Evolutionary conservation across 2,113 vertebrate species (phyloP).

Genomic region (Pygoscelis adeliae): DNA sequence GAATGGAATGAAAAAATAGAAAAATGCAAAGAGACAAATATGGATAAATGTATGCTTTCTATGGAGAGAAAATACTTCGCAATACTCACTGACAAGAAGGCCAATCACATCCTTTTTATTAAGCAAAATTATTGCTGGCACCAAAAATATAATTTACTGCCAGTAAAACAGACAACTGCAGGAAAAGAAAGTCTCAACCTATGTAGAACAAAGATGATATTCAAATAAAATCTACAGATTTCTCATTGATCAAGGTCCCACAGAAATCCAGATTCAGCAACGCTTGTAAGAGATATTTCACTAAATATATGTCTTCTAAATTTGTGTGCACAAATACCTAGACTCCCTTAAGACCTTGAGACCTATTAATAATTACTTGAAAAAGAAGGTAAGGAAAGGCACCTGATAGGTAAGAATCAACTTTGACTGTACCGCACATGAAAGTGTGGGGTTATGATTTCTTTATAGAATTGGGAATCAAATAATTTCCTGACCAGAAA

Average conservation of each 20-base stretch:
- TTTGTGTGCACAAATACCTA: neutral
- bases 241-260: neutral
- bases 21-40: neutral
- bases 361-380: neutral
- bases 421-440: neutral
- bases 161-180: neutral
- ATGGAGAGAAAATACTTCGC: neutral
- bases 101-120: neutral
- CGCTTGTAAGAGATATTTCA: neutral
- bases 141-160: neutral
- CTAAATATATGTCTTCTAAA: neutral
- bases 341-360: neutral
- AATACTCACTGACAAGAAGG: neutral
- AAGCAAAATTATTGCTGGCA: neutral
- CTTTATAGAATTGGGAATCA: neutral
- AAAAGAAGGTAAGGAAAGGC: neutral
- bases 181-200: neutral
- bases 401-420: neutral
- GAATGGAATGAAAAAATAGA: neutral
- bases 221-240: neutral
- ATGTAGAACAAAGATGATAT: neutral
- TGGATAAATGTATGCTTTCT: neutral
- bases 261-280: neutral
- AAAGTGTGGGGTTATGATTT: neutral
- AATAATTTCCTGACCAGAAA: neutral